phyloP scores from a whole-genome alignment of 2,797 vertebrate genomes.

The Vireo griseus region DNA sequence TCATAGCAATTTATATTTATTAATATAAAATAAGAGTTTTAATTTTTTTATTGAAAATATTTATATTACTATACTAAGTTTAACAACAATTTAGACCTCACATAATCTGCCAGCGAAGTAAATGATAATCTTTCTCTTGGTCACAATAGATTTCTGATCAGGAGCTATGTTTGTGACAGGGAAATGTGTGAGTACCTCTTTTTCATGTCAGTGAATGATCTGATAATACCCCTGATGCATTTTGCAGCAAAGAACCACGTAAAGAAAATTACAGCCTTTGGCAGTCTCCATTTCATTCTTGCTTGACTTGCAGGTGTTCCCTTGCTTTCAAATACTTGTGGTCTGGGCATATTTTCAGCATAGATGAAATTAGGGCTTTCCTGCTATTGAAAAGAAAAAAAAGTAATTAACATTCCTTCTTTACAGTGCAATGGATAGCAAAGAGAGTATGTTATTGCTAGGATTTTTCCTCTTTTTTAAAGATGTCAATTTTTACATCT shows the following conservation, averaged over 20 bases:
- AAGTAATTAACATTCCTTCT: slow-evolving; percentile 30
- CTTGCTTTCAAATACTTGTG: slow-evolving; percentile 25
- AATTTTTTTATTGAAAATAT: background rate
- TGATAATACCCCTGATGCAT: background rate
- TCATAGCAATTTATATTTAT: background rate
- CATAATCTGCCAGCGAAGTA: background rate
- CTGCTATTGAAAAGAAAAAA: background rate
- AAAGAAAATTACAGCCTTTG: slow-evolving; percentile 18
- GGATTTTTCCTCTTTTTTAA: background rate
- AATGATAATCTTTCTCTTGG: background rate
- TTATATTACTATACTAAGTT: background rate
- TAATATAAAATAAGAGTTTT: background rate
- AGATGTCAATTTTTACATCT: background rate
- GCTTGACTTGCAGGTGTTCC: slow-evolving; percentile 53
- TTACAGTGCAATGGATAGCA: background rate
- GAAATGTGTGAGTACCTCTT: background rate
- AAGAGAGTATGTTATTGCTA: background rate
- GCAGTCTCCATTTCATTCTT: background rate
- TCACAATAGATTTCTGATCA: background rate
- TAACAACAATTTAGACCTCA: background rate
- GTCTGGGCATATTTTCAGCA: slow-evolving; percentile 18
- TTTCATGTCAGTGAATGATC: background rate
- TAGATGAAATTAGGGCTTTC: slow-evolving; percentile 33
- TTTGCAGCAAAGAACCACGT: background rate
- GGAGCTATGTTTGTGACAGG: background rate